phyloP scores from a whole-genome alignment of 2,113 vertebrate species.

The Microtus montanus region DNA sequence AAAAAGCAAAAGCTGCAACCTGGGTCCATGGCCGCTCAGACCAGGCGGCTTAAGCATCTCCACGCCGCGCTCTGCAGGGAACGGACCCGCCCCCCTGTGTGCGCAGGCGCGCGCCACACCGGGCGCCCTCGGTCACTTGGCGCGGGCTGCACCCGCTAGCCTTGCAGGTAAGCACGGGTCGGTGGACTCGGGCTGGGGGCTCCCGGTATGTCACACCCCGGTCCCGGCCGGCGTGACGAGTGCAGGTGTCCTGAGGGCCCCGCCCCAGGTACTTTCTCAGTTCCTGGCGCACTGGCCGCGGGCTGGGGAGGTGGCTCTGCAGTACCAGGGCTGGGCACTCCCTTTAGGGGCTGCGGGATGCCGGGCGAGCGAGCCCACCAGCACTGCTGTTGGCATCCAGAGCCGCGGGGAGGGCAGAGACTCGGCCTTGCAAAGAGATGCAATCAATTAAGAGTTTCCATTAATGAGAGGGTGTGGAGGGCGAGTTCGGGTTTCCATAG shows the following conservation, averaged over 20 bases:
- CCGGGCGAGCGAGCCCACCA: neutral
- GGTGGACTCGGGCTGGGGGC: neutral
- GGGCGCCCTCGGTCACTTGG: conserved; percentile 49
- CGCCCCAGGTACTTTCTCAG: neutral
- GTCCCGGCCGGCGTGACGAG: neutral
- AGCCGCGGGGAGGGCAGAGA: neutral
- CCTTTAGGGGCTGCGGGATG: neutral
- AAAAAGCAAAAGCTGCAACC: neutral
- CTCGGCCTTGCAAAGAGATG: neutral
- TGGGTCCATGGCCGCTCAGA: neutral
- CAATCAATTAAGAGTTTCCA: conserved; percentile 53
- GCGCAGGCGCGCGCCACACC: conserved; percentile 75
- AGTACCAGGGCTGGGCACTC: neutral
- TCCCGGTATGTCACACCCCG: neutral
- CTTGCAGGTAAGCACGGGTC: conserved; percentile 74
- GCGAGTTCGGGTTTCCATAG: conserved; percentile 31
- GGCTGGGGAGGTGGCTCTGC: neutral
- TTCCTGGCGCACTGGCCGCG: neutral
- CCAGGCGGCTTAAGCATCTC: neutral
- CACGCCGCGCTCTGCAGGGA: conserved; percentile 53
- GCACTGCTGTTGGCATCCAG: neutral
- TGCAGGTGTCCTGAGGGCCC: neutral
- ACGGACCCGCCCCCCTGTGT: conserved; percentile 60
- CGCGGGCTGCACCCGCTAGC: conserved; percentile 64
- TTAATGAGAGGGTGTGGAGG: conserved; percentile 21